Evolutionary conservation across 2,113 vertebrate genomes (phyloP), one percentile per base, ranked within the genome.

Genomic region (Toxotes jaculatrix): DNA sequence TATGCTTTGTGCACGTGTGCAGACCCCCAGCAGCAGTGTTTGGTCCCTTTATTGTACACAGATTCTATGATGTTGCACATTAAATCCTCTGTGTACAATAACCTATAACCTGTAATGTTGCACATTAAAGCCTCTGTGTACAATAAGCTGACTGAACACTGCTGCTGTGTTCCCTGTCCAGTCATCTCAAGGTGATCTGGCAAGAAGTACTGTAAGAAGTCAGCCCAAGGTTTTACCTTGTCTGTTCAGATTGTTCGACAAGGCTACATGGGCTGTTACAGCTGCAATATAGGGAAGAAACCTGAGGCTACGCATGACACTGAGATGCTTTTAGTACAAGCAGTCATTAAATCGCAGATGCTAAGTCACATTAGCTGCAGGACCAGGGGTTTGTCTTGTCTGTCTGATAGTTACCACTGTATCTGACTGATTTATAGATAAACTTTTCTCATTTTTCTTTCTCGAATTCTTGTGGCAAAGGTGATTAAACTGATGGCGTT

Each of bases 1-100:
- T 53, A 57, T 53, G 67, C 80, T 14, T 31, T 51, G 42, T 78
- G 81, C 80, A 10, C 82, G 57, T 80, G 11, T 76, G 61, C 57
- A 66, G 66, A 57, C 31, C 16, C 42, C 40, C 38, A 8, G 38
- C 56, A 38, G 36, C 51, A 23, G 40, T 12, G 19, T 38, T 16
- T 16, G 21, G n/a, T 38, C 60, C 38, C 17, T 9, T 51, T 40
- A 12, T 55, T 42, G 55, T 19, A 3, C 38, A 43, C 34, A 57
- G n/a, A 63, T 51, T 53, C 51, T 71, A 1, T 34, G 32, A 42
- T 5, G 13, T 27, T 42, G 47, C 16, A 60, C 32, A 49, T 32
- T 27, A 27, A 27, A 27, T 27, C 27, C 27, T 27, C 27, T 27
- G 27, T 27, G 27, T 27, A 27, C 27, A 27, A 27, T 27, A 27